Percentiles rank a stretch among this genome's conserved stretches.
These are phyloP conservation scores for Hipparchia sbordonii DNA, from an alignment of 2,888 invertebrate genomes.

Conservation along the genomic window DNA sequence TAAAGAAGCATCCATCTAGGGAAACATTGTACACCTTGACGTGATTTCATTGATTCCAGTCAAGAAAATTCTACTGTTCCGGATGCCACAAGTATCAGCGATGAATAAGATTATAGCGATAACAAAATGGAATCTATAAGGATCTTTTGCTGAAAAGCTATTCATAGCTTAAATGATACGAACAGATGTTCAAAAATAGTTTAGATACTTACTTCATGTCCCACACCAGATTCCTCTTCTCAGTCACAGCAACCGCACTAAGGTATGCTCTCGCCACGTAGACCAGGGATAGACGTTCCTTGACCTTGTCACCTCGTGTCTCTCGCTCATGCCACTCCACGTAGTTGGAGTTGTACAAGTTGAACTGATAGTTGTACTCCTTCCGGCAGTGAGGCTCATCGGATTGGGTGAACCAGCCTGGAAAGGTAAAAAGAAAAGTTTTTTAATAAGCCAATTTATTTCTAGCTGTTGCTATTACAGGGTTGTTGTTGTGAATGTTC, in stretches of 20 bases:
- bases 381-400: constrained; percentile 90
- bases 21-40: too few species aligned
- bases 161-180: too few species aligned
- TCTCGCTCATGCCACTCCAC: constrained; percentile 94
- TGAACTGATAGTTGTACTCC: constrained; percentile 92
- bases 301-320: constrained; percentile 85
- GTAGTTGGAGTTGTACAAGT: constrained; percentile 87
- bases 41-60: too few species aligned
- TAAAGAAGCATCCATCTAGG: too few species aligned
- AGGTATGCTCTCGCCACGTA: constrained; percentile 91
- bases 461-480: too few species aligned
- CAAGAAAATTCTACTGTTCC: too few species aligned
- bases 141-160: too few species aligned
- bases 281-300: constrained; percentile 87
- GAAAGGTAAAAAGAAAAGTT: background rate
- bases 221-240: constrained; percentile 94
- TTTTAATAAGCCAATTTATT: background rate
- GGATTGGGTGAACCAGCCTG: constrained; percentile 93
- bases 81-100: too few species aligned
- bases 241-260: constrained; percentile 92
- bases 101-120: too few species aligned
- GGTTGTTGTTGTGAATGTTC: too few species aligned
- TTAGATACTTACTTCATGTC: constrained; percentile 82
- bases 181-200: too few species aligned
- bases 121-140: too few species aligned